These are phyloP conservation scores for Smithornis capensis DNA, from an alignment of 2,113 vertebrate genomes.

Conservation along the genomic window DNA sequence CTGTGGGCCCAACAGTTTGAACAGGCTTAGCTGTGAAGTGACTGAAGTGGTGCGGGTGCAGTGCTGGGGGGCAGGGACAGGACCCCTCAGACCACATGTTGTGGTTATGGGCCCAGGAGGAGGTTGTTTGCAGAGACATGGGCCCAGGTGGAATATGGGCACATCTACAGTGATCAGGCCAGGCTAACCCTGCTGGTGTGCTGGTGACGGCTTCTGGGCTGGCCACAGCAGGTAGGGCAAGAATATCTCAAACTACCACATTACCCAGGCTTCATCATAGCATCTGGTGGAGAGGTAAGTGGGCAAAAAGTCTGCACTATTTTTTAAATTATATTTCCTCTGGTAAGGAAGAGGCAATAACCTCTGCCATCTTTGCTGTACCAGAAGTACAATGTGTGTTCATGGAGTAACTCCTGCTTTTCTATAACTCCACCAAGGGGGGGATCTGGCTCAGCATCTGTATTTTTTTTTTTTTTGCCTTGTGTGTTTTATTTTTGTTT, in stretches of 20 bases:
- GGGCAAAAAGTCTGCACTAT: background rate
- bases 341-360: fast-evolving
- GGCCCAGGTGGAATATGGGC: background rate
- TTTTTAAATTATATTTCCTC: background rate
- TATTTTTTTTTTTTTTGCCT: background rate
- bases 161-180: fast-evolving
- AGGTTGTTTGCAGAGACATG: background rate
- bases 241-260: background rate
- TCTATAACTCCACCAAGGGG: too few species aligned
- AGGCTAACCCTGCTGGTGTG: background rate
- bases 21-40: background rate
- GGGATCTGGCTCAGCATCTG: background rate
- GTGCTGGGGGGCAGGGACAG: background rate
- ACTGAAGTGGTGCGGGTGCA: fast-evolving
- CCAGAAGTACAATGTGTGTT: fast-evolving
- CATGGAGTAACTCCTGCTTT: background rate
- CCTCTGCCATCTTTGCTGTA: background rate
- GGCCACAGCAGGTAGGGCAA: background rate
- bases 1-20: background rate
- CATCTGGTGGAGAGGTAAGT: background rate
- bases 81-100: background rate
- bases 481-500: background rate
- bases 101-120: background rate
- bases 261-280: fast-evolving
- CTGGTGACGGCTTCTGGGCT: background rate